A percentile compares a stretch with the other conserved stretches of the same genome.
These are phyloP conservation scores for Phasia obesa DNA, from an alignment of 2,888 invertebrate genomes.

Conservation along the genomic window DNA sequence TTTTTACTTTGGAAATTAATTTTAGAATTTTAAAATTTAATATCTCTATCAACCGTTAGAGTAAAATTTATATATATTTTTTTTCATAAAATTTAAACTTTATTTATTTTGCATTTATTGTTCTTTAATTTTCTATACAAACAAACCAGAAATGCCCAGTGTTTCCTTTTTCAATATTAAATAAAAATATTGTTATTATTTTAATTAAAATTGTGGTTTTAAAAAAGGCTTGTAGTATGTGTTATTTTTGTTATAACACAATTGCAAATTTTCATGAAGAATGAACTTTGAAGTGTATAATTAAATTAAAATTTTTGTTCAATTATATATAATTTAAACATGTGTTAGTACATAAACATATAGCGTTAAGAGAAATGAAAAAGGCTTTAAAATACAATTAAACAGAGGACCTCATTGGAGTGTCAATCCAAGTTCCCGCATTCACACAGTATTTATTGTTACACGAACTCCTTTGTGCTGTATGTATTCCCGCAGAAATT, in stretches of 20 bases:
- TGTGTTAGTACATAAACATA: not conserved
- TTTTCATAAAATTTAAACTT: not conserved
- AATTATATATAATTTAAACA: constrained; percentile 17
- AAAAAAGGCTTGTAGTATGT: constrained; percentile 23
- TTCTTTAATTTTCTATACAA: constrained; percentile 12
- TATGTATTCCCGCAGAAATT: too few relatives aligned
- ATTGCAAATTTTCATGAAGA: constrained; percentile 34
- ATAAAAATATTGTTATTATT: constrained; percentile 68
- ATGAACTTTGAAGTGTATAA: constrained; percentile 25
- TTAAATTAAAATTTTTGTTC: constrained; percentile 22
- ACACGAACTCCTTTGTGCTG: too few relatives aligned
- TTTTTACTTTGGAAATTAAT: too few relatives aligned
- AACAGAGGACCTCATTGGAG: too few relatives aligned
- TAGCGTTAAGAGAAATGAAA: not conserved
- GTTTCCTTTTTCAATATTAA: constrained; percentile 46
- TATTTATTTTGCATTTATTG: constrained; percentile 16
- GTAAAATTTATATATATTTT: too few relatives aligned
- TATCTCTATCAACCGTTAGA: too few relatives aligned
- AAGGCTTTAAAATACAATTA: too few relatives aligned
- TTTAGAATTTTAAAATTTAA: too few relatives aligned
- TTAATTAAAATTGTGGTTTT: constrained; percentile 70
- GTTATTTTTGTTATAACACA: constrained; percentile 22
- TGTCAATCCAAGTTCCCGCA: too few relatives aligned
- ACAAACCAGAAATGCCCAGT: not conserved
- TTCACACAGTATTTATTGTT: too few relatives aligned